Conservation (phyloP, 2,797 vertebrate species). For the Lagorchestes hirsutus region DNA sequence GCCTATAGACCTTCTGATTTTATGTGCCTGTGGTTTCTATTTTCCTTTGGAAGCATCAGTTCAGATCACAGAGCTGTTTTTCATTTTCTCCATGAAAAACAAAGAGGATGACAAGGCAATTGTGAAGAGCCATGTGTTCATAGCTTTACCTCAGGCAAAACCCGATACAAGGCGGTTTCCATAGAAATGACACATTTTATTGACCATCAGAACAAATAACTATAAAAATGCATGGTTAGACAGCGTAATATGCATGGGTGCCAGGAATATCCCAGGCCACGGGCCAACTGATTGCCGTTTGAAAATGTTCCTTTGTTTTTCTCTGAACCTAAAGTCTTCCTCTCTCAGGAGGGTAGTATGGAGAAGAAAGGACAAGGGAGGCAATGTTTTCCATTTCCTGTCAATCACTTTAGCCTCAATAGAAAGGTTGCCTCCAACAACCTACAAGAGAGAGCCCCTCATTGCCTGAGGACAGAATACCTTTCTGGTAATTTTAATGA, state of each 20-base stretch:
- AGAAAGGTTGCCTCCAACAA: background rate
- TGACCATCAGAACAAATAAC: slow-evolving; percentile 57
- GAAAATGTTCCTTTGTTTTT: slow-evolving; percentile 44
- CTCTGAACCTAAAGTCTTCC: background rate
- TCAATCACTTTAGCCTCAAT: background rate
- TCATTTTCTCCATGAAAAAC: slow-evolving; percentile 61
- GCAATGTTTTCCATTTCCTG: slow-evolving; percentile 34
- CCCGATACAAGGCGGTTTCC: slow-evolving; percentile 56
- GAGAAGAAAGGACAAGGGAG: background rate
- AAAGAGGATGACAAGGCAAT: slow-evolving; percentile 30
- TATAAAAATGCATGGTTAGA: slow-evolving; percentile 59
- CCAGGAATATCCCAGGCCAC: slow-evolving; percentile 33
- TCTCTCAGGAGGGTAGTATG: background rate
- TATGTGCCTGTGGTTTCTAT: slow-evolving; percentile 5
- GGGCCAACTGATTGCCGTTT: slow-evolving; percentile 14
- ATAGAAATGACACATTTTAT: slow-evolving; percentile 57
- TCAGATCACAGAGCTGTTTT: slow-evolving; percentile 51
- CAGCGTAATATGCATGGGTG: background rate
- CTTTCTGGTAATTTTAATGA: background rate
- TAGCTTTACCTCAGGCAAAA: slow-evolving; percentile 63
- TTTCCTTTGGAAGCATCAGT: slow-evolving; percentile 46
- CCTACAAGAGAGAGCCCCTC: background rate
- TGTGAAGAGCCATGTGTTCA: slow-evolving; percentile 47
- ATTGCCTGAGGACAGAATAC: background rate
- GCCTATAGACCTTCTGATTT: background rate